phyloP scores from a whole-genome alignment of 2,888 invertebrate genomes.

The Aspidiotus rigidus region DNA sequence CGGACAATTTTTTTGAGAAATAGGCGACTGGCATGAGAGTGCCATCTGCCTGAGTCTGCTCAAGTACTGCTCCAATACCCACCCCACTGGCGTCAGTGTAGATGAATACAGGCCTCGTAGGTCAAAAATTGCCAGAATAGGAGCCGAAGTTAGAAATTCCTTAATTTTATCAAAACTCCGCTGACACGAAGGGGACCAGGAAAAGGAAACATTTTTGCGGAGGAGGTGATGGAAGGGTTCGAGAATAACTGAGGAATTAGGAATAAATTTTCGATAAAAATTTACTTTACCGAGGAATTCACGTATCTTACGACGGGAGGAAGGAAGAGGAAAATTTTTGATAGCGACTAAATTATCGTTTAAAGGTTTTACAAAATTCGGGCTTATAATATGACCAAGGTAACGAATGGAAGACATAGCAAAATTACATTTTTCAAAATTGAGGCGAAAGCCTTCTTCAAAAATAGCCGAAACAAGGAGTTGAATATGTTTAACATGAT shows the following conservation, averaged over 20 bases:
- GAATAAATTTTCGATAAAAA: too few relatives aligned
- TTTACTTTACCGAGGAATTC: conserved; percentile 32
- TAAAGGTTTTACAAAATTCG: conserved; percentile 27
- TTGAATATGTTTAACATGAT: conserved; percentile 37
- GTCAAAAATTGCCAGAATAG: conserved; percentile 36
- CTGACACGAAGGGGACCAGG: conserved; percentile 36
- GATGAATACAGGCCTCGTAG: conserved; percentile 35
- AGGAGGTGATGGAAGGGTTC: conserved; percentile 28
- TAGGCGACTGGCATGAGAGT: conserved; percentile 36
- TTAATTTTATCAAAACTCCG: conserved; percentile 30
- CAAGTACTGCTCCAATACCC: conserved; percentile 38
- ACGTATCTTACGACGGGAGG: conserved; percentile 18
- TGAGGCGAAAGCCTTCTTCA: too few relatives aligned
- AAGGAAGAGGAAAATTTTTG: conserved; percentile 20
- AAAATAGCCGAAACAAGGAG: conserved; percentile 36
- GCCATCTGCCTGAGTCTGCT: conserved; percentile 37
- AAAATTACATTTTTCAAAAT: too few relatives aligned
- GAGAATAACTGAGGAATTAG: conserved; percentile 14
- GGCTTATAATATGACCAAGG: conserved; percentile 23
- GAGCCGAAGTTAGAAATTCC: conserved; percentile 32
- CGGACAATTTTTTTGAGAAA: conserved; percentile 39
- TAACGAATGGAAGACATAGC: conserved; percentile 13
- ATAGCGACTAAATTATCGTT: too few relatives aligned
- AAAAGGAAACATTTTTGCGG: conserved; percentile 34
- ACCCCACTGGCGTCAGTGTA: conserved; percentile 37